Evolutionary conservation across 2,797 vertebrate genomes (phyloP), one percentile per base, ranked within the genome.

Genomic region (Centropyge bicolor): DNA sequence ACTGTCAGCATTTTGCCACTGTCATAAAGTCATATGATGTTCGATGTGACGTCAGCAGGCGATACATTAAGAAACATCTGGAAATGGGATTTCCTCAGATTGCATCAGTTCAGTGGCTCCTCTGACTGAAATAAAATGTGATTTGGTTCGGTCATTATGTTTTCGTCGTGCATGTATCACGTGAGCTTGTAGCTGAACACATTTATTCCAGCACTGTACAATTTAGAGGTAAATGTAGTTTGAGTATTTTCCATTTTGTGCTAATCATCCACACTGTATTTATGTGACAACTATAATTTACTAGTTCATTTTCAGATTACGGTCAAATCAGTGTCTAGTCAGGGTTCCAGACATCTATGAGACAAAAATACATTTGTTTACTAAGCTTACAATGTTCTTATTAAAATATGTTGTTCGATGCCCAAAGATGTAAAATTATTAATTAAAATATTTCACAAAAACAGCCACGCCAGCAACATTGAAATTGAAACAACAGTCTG

Each of bases 61-160:
- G 22, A 59, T 63, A 66, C 0, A 3, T 52, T 73, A 48, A 78
- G 17, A 43, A 41, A 45, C 31, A 17, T 83, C 66, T 62, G 71
- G 68, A 69, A 85, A 63, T 31, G 35, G 31, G 70, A 52, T 57
- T 31, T 86, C 73, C 38, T 75, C 45, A 14, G 41, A 65, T 64
- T 77, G 62, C 70, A 54, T 88, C 63, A 70, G 46, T 82, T 63
- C 56, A 60, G 1, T 45, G 49, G 45, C 70, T 79, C 51, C 46
- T 75, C 45, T 64, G 55, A 74, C 22, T 79, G 56, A 87, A 94
- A 92, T 93, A 91, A 86, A 90, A 87, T 59, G 61, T 46, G 64
- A 51, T 81, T 74, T 77, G 40, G 40, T 80, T 91, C 69, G 9
- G 67, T 86, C 43, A 20, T 40, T 22, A n/a, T 67, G 17, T 62